Evolutionary conservation across 2,797 vertebrate genomes (phyloP).

Genomic region (Molossus alvarezi): DNA sequence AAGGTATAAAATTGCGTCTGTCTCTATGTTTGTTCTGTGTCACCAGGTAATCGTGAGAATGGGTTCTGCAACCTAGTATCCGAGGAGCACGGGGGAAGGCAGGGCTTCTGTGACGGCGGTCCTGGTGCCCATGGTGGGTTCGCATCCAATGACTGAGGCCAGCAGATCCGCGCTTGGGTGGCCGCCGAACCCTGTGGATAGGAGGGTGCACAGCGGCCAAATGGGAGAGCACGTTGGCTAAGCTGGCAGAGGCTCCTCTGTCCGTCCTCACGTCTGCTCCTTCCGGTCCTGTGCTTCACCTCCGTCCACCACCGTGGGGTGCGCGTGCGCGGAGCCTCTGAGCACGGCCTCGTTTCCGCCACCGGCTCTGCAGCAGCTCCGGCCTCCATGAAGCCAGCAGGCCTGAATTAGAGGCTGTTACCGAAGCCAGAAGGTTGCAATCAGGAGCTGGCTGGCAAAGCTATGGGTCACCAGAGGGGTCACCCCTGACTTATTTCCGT

Average conservation of each 20-base stretch:
- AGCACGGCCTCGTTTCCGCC: neutral
- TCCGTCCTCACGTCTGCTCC: neutral
- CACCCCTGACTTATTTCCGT: constrained; percentile 86
- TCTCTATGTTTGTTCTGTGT: neutral
- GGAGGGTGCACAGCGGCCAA: neutral
- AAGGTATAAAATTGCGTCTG: neutral
- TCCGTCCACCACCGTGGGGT: neutral
- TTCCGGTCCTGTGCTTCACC: neutral
- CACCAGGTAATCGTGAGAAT: neutral
- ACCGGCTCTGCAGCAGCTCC: constrained; percentile 38
- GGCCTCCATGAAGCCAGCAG: constrained; percentile 69
- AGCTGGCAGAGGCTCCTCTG: neutral
- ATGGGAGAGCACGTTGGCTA: neutral
- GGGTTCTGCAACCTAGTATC: neutral
- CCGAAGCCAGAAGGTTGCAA: constrained; percentile 91
- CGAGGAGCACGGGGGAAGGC: neutral
- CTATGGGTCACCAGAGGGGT: constrained; percentile 89
- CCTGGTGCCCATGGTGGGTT: neutral
- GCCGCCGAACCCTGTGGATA: fast-evolving
- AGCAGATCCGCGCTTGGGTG: neutral
- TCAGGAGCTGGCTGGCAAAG: constrained; percentile 87
- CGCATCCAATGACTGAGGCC: neutral
- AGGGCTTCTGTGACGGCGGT: neutral
- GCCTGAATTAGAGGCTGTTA: constrained; percentile 78
- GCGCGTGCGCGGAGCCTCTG: neutral